Percentiles rank a stretch among this genome's conserved stretches.
Evolutionary conservation across 1,140 invertebrate species (phyloP).

Genomic region (Theocolax elegans): DNA sequence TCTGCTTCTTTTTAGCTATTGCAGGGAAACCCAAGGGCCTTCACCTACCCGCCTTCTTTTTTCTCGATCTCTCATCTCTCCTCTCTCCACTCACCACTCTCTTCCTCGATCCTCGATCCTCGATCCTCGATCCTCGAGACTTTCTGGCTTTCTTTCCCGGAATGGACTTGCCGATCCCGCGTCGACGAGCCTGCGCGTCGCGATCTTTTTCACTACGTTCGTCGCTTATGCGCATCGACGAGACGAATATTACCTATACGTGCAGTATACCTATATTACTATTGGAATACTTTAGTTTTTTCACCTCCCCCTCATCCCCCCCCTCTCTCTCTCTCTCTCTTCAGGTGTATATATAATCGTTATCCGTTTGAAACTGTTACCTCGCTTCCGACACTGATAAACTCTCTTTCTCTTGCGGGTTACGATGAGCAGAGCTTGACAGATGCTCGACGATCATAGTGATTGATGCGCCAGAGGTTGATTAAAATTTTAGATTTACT

Average conservation of each 20-base stretch:
- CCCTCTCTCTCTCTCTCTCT: neutral
- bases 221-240: no score
- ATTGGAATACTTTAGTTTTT: constrained; percentile 15
- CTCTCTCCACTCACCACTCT: no score
- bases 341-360: no score
- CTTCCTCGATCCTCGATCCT: no score
- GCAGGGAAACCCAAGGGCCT: constrained; percentile 18
- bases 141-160: constrained; percentile 22
- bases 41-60: constrained; percentile 14
- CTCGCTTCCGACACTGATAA: no score
- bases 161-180: constrained; percentile 28
- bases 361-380: no score
- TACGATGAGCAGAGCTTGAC: neutral
- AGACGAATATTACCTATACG: no score
- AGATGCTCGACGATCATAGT: neutral
- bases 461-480: constrained; percentile 14
- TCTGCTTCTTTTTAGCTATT: neutral
- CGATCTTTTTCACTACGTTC: no score
- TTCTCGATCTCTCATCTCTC: no score
- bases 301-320: no score
- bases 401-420: neutral
- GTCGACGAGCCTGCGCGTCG: constrained; percentile 33
- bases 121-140: no score
- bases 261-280: constrained; percentile 32
- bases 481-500: constrained; percentile 23